These are phyloP conservation scores for Lasioglossum leucozonium DNA, from an alignment of 2,888 invertebrate species.

Conservation along the genomic window DNA sequence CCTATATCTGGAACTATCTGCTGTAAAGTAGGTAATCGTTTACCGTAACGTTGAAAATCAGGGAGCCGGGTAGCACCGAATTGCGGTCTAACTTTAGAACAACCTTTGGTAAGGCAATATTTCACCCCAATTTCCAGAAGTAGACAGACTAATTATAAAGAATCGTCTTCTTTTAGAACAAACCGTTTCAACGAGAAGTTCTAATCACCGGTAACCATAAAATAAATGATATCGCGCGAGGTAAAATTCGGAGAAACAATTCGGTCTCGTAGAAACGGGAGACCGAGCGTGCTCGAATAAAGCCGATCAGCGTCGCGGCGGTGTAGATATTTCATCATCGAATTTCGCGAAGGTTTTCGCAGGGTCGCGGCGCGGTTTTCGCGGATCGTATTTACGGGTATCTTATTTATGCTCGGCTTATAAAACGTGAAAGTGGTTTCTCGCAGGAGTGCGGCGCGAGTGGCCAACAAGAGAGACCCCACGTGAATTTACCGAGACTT, in stretches of 20 bases:
- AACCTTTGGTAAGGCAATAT: not conserved
- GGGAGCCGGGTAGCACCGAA: not conserved
- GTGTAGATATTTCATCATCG: not conserved
- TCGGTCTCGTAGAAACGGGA: not conserved
- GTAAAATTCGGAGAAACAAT: not conserved
- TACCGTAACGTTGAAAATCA: not conserved
- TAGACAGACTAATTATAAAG: not conserved
- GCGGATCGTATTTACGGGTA: constrained; percentile 8
- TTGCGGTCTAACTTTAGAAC: constrained; percentile 7
- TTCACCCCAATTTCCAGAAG: not conserved
- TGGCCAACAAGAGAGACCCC: constrained; percentile 36
- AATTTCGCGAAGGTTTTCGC: constrained; percentile 1
- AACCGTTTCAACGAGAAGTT: not conserved
- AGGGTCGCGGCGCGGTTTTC: not conserved
- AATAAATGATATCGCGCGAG: not conserved
- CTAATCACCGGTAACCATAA: not conserved
- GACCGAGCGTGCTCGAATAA: not conserved
- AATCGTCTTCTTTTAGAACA: not conserved
- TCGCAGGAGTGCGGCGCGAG: constrained; percentile 25
- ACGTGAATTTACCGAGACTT: constrained; percentile 66
- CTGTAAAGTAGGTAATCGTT: not conserved
- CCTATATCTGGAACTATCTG: not conserved
- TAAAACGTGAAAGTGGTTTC: constrained; percentile 35
- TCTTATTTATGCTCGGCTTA: constrained; percentile 16
- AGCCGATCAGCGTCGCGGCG: not conserved